These are phyloP conservation scores for Eulemur rubriventer DNA, from an alignment of 2,797 vertebrate genomes.

Conservation along the genomic window DNA sequence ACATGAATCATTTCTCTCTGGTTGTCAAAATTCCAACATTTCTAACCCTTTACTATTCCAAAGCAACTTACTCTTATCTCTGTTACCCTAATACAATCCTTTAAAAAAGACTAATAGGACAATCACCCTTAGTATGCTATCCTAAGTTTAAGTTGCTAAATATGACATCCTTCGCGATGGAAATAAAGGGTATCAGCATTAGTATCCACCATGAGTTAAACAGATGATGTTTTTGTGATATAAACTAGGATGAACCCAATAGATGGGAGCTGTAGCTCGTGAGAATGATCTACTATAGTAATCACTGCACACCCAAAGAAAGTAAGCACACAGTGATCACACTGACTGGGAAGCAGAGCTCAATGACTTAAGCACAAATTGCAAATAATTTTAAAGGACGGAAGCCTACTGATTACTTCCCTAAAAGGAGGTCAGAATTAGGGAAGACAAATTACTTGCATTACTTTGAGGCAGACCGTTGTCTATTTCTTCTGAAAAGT, in stretches of 20 bases:
- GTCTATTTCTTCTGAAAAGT: conserved; percentile 86
- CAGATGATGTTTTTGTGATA: not conserved
- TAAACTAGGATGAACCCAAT: not conserved
- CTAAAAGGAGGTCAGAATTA: conserved; percentile 80
- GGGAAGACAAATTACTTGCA: conserved; percentile 78
- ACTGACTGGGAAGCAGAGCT: not conserved
- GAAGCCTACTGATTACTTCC: conserved; percentile 78
- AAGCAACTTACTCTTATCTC: not conserved
- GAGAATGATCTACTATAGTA: conserved; percentile 5
- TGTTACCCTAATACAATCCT: not conserved
- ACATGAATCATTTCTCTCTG: not conserved
- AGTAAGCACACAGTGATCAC: not conserved
- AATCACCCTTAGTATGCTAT: not conserved
- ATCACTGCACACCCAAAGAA: conserved; percentile 41
- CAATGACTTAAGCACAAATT: conserved; percentile 44
- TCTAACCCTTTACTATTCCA: conserved; percentile 23
- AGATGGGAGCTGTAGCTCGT: not conserved
- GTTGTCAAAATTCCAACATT: not conserved
- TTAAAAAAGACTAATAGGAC: not conserved
- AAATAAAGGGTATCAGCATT: not conserved
- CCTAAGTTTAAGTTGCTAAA: conserved; percentile 20
- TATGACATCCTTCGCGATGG: not conserved
- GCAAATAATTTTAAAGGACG: conserved; percentile 57
- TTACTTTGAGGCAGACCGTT: conserved; percentile 82
- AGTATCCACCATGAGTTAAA: not conserved